Evolutionary conservation across 2,888 invertebrate species (phyloP).

Genomic region (Euplagia quadripunctaria): DNA sequence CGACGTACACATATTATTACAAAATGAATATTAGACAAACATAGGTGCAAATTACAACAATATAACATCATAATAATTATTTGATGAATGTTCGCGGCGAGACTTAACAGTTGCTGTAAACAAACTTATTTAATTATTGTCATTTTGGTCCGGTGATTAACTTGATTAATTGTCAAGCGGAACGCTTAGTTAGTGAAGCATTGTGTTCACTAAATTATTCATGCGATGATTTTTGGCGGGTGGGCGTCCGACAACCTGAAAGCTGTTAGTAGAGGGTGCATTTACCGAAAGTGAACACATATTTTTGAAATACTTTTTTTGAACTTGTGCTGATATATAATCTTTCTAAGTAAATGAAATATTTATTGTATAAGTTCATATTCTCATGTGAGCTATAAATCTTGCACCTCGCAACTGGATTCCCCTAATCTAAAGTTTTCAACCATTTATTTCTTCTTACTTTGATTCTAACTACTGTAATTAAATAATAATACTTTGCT

Average conservation of each 20-base stretch:
- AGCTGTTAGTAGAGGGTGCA: background rate
- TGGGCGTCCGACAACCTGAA: background rate
- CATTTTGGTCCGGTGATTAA: constrained; percentile 39
- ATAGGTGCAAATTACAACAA: background rate
- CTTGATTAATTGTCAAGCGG: constrained; percentile 39
- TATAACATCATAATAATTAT: background rate
- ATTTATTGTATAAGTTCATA: background rate
- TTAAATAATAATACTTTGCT: background rate
- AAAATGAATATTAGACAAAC: too few relatives aligned
- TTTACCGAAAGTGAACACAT: too few relatives aligned
- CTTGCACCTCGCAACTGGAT: too few relatives aligned
- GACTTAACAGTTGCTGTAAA: constrained; percentile 29
- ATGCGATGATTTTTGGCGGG: constrained; percentile 14
- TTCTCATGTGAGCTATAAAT: too few relatives aligned
- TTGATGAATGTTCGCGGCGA: constrained; percentile 10
- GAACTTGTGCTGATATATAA: background rate
- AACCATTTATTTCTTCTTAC: background rate
- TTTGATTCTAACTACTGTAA: background rate
- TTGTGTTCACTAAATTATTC: constrained; percentile 23
- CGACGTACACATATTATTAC: too few relatives aligned
- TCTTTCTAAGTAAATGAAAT: background rate
- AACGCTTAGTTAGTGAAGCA: constrained; percentile 33
- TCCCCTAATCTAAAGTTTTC: background rate
- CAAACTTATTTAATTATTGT: constrained; percentile 41
- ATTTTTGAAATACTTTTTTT: too few relatives aligned